Evolutionary conservation across 2,113 vertebrate species (phyloP).

Genomic region (Lasiurus borealis): DNA sequence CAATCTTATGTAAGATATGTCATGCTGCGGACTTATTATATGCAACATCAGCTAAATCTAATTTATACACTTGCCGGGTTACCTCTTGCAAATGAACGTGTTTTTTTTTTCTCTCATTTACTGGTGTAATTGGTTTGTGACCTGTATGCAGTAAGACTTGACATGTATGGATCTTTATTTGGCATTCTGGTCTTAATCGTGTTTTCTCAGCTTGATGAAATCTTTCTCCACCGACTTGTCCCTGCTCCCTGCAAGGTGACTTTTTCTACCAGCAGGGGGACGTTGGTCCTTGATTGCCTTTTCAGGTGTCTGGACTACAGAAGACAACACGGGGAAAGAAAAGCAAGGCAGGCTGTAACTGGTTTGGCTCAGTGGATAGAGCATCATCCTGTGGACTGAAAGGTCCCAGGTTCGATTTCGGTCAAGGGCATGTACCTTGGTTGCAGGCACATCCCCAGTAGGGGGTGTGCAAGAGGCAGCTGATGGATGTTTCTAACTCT

Average conservation of each 20-base stretch:
- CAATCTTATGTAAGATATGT: neutral
- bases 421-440: too few species aligned
- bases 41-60: neutral
- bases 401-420: too few species aligned
- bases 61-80: neutral
- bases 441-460: too few species aligned
- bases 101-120: neutral
- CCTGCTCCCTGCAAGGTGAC: neutral
- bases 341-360: too few species aligned
- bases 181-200: neutral
- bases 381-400: too few species aligned
- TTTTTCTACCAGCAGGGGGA: neutral
- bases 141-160: neutral
- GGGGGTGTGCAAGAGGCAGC: too few species aligned
- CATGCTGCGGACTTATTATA: neutral
- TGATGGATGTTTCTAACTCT: too few species aligned
- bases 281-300: neutral
- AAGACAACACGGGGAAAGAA: neutral
- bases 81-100: neutral
- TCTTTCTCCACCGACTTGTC: neutral
- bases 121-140: neutral
- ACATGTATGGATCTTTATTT: constrained; percentile 19
- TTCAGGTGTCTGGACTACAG: neutral
- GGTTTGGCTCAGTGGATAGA: too few species aligned
- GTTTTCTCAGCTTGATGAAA: constrained; percentile 55